A percentile compares a stretch with the other conserved stretches of the same genome.
Evolutionary conservation across 1,140 invertebrate genomes (phyloP).

Genomic region (Microplitis mediator): DNA sequence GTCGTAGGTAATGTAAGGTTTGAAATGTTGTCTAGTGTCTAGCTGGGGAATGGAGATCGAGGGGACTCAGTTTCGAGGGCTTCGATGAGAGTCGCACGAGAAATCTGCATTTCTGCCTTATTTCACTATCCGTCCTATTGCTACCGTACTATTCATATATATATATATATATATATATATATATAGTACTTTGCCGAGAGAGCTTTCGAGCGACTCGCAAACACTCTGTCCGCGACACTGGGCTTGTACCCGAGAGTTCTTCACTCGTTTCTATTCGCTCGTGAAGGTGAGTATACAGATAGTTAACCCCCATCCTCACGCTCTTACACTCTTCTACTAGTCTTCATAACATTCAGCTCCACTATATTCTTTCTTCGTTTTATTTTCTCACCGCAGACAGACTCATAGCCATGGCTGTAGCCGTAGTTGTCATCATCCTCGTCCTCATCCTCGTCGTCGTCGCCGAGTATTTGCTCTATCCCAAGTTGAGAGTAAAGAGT

Average conservation of each 20-base stretch:
- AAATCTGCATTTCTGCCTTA: slow-evolving; percentile 62
- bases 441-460: background rate
- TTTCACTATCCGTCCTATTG: slow-evolving; percentile 45
- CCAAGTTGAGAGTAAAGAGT: slow-evolving; percentile 2
- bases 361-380: slow-evolving; percentile 34
- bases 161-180: no score
- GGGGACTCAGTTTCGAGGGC: slow-evolving; percentile 23
- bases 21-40: background rate
- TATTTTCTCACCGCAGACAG: no score
- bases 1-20: background rate
- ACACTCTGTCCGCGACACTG: slow-evolving; percentile 48
- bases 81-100: slow-evolving; percentile 20
- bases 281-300: slow-evolving; percentile 12
- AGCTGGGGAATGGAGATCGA: background rate
- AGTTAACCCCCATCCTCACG: slow-evolving; percentile 13
- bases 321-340: slow-evolving; percentile 23
- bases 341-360: slow-evolving; percentile 50
- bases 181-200: slow-evolving; percentile 38
- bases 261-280: background rate
- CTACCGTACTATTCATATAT: slow-evolving; percentile 22
- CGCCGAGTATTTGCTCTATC: slow-evolving; percentile 48
- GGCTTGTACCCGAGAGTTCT: slow-evolving; percentile 21
- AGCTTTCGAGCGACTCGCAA: slow-evolving; percentile 61
- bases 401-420: background rate
- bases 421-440: no score